Evolutionary conservation across 1,140 invertebrate genomes (phyloP), one percentile per base, ranked within the genome.

Genomic region (Phymorhynchus buccinoides): DNA sequence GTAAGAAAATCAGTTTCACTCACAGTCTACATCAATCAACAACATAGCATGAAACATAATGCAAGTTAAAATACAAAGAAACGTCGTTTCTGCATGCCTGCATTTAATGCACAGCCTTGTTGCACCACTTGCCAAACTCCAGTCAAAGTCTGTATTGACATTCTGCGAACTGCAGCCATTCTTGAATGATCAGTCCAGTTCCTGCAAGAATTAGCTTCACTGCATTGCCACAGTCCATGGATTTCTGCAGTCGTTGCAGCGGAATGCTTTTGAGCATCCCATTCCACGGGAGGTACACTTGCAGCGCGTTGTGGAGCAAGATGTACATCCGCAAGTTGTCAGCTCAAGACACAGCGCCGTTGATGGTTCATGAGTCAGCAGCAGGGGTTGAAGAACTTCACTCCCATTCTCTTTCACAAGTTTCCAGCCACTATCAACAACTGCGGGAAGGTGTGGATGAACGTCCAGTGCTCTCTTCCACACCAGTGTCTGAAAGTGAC

Each of bases 401-500:
- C 73, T 41, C 12, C 35, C 73, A 41, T 39, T 42, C 37, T 77
- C 41, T 41, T 77, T 77, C 41, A 41, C 73, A 39, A 77, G 35
- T 4, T 14, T 77, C 9, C 73, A 77, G 73, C 27, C 35, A 77
- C 73, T 39, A 18, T 41, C 37, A n/a, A 77, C 73, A 32, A 27
- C 16, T 77, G 73, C 9, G 16, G 12, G 41, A 0, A 77, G 73
- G 30, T 39, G 30, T 77, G 73, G 73, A 39, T 77, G 35, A 41
- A 42, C 37, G 16, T 41, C 73, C 9, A 77, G 73, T 7, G 73
- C 35, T 12, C 41, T 39, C 27, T 42, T 39, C 73, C 73, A 77
- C 16, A 77, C 73, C 9, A 41, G 35, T 32, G 73, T 42, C 73
- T 77, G 73, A 27, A 18, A 77, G 73, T 77, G 73, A 32, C n/a